Percentiles rank a stretch among this genome's conserved stretches.
phyloP scores from a whole-genome alignment of 2,113 vertebrate genomes.

The Haliaeetus leucogaster region DNA sequence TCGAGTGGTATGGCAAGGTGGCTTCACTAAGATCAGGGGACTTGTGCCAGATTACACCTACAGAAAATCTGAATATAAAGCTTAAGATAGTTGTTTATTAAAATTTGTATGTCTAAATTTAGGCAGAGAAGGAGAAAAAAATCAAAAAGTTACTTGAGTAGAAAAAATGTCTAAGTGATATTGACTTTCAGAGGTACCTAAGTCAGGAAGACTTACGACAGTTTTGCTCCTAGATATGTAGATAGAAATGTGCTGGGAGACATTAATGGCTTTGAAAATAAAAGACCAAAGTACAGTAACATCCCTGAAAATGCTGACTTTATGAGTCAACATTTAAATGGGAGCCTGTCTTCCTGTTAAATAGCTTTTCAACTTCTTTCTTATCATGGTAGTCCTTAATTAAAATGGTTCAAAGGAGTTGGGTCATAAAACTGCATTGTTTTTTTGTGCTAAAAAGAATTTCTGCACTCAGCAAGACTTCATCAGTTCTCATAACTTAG shows the following conservation, averaged over 20 bases:
- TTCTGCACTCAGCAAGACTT: constrained; percentile 41
- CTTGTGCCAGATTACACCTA: background rate
- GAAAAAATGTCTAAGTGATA: background rate
- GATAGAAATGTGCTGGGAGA: background rate
- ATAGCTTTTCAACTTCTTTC: constrained; percentile 17
- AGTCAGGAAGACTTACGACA: background rate
- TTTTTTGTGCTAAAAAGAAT: constrained; percentile 15
- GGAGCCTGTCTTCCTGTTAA: background rate
- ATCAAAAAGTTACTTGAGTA: background rate
- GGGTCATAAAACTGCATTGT: constrained; percentile 37
- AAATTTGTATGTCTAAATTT: background rate
- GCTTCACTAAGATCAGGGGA: background rate
- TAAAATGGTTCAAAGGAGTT: constrained; percentile 62
- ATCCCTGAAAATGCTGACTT: constrained; percentile 29
- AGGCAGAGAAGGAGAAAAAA: background rate
- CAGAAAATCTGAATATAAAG: background rate
- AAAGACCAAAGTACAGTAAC: background rate
- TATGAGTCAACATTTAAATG: constrained; percentile 21
- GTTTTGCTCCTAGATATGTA: background rate
- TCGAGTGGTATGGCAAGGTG: background rate
- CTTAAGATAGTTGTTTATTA: background rate
- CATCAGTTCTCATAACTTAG: constrained; percentile 33
- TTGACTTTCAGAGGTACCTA: background rate
- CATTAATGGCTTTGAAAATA: constrained; percentile 18
- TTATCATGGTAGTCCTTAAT: constrained; percentile 65